Evolutionary conservation across 2,113 vertebrate genomes (phyloP).

Genomic region (Anser cygnoides): DNA sequence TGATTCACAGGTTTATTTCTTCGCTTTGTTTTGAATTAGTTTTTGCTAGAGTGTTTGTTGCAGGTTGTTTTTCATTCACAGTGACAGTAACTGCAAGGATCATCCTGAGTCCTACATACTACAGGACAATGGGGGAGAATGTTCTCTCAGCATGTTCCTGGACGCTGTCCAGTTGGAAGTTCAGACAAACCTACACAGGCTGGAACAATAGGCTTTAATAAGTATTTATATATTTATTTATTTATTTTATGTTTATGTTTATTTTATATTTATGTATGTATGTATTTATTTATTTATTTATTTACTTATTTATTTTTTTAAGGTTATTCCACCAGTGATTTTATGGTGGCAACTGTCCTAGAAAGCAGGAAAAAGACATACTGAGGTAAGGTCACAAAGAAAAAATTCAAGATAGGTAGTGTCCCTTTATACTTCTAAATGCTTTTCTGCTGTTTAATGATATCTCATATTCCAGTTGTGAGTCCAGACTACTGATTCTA

Average conservation of each 20-base stretch:
- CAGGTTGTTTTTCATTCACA: not conserved
- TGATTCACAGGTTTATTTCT: not conserved
- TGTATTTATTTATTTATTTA: too few species aligned
- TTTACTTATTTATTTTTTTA: too few species aligned
- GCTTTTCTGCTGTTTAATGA: not conserved
- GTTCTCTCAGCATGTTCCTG: not conserved
- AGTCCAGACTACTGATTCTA: not conserved
- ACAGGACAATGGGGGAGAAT: not conserved
- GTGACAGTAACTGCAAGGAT: not conserved
- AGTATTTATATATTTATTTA: not conserved
- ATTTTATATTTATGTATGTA: too few species aligned
- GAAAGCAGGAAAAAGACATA: not conserved
- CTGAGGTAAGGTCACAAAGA: not conserved
- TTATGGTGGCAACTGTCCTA: accelerated
- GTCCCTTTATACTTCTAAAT: not conserved
- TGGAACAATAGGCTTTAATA: not conserved
- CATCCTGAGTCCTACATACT: accelerated
- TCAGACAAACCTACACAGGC: not conserved
- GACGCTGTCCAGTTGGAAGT: not conserved
- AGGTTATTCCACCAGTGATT: not conserved
- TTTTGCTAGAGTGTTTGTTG: not conserved
- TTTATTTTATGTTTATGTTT: too few species aligned
- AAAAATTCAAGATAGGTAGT: not conserved
- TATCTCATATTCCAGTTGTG: not conserved
- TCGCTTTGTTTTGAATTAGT: not conserved